Evolutionary conservation across 1,140 invertebrate species (phyloP).

Genomic region (Drosophila paulistorum): DNA sequence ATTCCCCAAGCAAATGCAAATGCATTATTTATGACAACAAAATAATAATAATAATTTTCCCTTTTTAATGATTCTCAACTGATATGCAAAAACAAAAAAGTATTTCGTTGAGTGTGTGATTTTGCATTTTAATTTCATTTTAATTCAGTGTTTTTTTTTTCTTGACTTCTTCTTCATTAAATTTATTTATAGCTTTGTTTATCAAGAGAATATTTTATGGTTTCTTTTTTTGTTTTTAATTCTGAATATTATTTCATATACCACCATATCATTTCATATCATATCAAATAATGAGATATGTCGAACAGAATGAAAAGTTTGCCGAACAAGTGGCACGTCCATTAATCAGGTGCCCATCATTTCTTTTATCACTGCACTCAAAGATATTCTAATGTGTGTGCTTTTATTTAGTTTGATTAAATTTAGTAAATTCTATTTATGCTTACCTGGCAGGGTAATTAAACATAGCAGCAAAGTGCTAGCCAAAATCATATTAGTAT

Average conservation of each 20-base stretch:
- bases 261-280: neutral
- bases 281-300: constrained; percentile 2
- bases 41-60: constrained; percentile 45
- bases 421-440: constrained; percentile 21
- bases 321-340: neutral
- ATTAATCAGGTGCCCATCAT: constrained; percentile 1
- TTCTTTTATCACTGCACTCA: constrained; percentile 64
- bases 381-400: constrained; percentile 18
- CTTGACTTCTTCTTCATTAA: neutral
- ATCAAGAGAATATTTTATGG: neutral
- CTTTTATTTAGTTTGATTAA: neutral
- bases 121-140: constrained; percentile 45
- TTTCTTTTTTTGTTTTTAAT: neutral
- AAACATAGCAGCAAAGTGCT: constrained; percentile 53
- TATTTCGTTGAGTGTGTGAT: constrained; percentile 34
- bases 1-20: constrained; percentile 29
- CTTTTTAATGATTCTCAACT: constrained; percentile 39
- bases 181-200: constrained; percentile 7
- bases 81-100: constrained; percentile 38
- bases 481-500: constrained; percentile 35
- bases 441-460: constrained; percentile 66
- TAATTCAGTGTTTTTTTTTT: neutral
- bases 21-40: constrained; percentile 70
- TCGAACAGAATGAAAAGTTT: neutral
- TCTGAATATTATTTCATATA: neutral